A percentile compares a stretch with the other conserved stretches of the same genome.
phyloP scores from a whole-genome alignment of 2,888 invertebrate species.

The Hydriomena furcata region DNA sequence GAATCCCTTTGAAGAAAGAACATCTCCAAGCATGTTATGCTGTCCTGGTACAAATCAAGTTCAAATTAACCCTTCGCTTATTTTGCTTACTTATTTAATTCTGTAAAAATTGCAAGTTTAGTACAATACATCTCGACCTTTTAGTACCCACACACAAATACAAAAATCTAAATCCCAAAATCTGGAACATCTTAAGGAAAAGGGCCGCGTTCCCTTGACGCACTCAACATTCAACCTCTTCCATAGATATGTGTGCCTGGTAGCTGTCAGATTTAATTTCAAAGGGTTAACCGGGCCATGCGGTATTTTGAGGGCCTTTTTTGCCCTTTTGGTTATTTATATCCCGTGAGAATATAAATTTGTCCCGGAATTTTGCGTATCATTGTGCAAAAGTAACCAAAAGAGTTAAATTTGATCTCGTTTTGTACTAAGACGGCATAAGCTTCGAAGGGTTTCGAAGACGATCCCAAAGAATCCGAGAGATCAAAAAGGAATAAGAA shows the following conservation, averaged over 20 bases:
- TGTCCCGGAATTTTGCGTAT: constrained; percentile 18
- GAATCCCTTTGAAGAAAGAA: constrained; percentile 22
- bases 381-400: constrained; percentile 26
- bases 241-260: constrained; percentile 48
- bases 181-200: constrained; percentile 16
- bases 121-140: too few relatives aligned
- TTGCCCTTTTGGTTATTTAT: constrained; percentile 21
- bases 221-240: constrained; percentile 48
- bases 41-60: constrained; percentile 62
- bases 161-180: too few relatives aligned
- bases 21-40: constrained; percentile 40
- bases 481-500: constrained; percentile 23
- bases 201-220: constrained; percentile 40
- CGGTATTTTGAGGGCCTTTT: constrained; percentile 29
- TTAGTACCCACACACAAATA: too few relatives aligned
- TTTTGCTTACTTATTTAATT: too few relatives aligned
- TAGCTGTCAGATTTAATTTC: constrained; percentile 46
- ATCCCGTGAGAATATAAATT: constrained; percentile 14
- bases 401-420: constrained; percentile 39
- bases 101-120: too few relatives aligned
- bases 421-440: constrained; percentile 32
- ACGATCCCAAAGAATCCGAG: constrained; percentile 17
- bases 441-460: constrained; percentile 15
- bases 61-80: constrained; percentile 54
- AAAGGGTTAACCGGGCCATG: constrained; percentile 43